These are phyloP conservation scores for Stenodema calcarata DNA, from an alignment of 2,888 invertebrate genomes.

Conservation along the genomic window DNA sequence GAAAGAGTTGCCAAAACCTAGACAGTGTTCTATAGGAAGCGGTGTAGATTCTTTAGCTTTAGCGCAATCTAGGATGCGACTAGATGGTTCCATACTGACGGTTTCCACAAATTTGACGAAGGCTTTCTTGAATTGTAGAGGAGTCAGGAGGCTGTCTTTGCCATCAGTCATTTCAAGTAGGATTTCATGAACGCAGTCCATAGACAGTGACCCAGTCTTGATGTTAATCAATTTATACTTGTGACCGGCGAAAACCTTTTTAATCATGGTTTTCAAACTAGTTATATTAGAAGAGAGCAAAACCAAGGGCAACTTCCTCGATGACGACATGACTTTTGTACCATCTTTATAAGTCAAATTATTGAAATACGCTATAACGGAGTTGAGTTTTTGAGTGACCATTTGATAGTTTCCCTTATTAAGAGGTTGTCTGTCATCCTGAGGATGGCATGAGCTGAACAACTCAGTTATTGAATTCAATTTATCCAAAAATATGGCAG, in stretches of 20 bases:
- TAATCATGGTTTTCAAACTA: not conserved
- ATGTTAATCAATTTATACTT: not conserved
- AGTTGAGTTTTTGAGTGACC: not conserved
- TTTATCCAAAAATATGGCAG: not conserved
- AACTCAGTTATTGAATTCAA: not conserved
- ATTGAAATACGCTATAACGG: not conserved
- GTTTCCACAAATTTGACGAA: not conserved
- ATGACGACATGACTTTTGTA: not conserved
- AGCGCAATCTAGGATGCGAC: not conserved
- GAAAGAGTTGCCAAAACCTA: constrained; percentile 4
- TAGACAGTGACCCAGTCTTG: not conserved
- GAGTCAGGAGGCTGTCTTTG: not conserved
- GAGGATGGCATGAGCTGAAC: not conserved
- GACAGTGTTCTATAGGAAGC: not conserved
- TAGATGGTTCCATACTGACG: not conserved
- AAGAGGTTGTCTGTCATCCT: not conserved
- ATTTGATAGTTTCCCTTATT: not conserved
- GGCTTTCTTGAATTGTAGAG: not conserved
- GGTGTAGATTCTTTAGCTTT: not conserved
- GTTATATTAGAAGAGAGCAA: not conserved
- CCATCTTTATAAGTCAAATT: not conserved
- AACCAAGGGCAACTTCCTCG: not conserved
- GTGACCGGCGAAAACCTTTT: not conserved
- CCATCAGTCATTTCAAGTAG: not conserved
- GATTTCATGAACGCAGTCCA: not conserved